Base-by-base conservation (phyloP, 2,113 vertebrate genomes). In the Oncorhynchus masou region DNA sequence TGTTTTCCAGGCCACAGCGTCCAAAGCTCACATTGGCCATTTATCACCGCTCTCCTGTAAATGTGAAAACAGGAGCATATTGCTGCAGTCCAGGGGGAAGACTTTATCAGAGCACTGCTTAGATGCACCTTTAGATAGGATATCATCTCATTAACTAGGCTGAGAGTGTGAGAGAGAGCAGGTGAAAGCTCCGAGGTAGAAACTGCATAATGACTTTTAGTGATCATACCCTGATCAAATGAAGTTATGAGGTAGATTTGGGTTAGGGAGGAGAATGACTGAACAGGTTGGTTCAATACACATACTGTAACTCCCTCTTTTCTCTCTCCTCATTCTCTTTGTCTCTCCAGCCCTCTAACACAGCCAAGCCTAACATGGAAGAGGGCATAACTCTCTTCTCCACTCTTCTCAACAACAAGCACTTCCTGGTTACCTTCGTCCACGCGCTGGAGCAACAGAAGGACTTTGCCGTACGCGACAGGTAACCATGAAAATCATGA, bases 381-480 rank as follows among this genome's bases (percentile, higher is more conserved):
- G 98, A 99, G 86, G 98, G 98, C 48, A 95, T 99, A 83, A 92
- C 95, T 0, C 82, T 98, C 69, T 97, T 99, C 86, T 97, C 97
- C 76, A 98, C 96, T 0, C 94, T 99, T 8, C 96, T 99, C 79
- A 98, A 93, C 86, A 99, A 99, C 91, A 98, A 96, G 82, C 97
- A 99, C 92, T 99, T 99, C 75, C 95, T 99, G 74, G 87, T 99
- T 0, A 93, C 97, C 2, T 99, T 99, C 0, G 96, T 99, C 78
- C 98, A 99, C 0, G 97, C 98, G 0, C 85, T 99, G 0, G 98
- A 99, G 83, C 96, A 99, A 73, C 98, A 99, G 94, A 99, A 98
- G 89, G 98, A 99, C 91, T 99, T 99, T 3, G 97, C 95, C 0
- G 96, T 99, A 12, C 92, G 97, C 48, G 98, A 99, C 94, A 96